These are phyloP conservation scores for Acanthurus lineatus DNA, from an alignment of 2,797 vertebrate genomes.

Conservation along the genomic window DNA sequence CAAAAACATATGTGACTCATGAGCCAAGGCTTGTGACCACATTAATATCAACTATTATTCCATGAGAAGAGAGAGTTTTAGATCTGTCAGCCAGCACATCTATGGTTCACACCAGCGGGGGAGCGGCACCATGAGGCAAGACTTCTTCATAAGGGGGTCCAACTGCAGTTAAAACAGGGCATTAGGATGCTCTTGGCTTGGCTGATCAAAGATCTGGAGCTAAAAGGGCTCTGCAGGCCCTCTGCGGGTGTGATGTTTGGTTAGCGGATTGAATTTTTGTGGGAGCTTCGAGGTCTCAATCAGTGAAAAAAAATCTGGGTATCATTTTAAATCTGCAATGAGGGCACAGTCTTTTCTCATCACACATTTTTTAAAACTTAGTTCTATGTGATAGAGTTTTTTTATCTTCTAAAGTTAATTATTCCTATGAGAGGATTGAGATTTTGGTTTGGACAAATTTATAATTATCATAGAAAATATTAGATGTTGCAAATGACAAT, in stretches of 20 bases:
- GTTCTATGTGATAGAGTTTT: neutral
- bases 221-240: slow-evolving; percentile 39
- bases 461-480: no score
- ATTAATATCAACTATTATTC: slow-evolving; percentile 43
- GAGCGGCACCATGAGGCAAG: slow-evolving; percentile 39
- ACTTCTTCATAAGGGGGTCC: slow-evolving; percentile 40
- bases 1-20: slow-evolving; percentile 3
- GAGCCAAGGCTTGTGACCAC: slow-evolving; percentile 6
- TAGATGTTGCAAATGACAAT: no score
- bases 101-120: slow-evolving; percentile 81
- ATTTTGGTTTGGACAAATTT: neutral
- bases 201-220: slow-evolving; percentile 70
- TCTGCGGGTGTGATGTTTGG: slow-evolving; percentile 42
- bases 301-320: neutral
- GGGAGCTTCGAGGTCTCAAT: slow-evolving; percentile 42
- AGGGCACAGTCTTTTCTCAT: neutral
- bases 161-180: slow-evolving; percentile 49
- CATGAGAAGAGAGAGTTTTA: slow-evolving; percentile 17
- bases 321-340: slow-evolving; percentile 19
- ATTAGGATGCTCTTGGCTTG: slow-evolving; percentile 51
- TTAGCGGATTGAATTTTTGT: slow-evolving; percentile 41
- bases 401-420: neutral
- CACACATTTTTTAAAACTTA: neutral
- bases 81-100: slow-evolving; percentile 44
- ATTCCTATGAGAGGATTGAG: neutral